Base-by-base conservation (phyloP, 2,113 vertebrate genomes). In the Boulengeromyrus knoepffleri region DNA sequence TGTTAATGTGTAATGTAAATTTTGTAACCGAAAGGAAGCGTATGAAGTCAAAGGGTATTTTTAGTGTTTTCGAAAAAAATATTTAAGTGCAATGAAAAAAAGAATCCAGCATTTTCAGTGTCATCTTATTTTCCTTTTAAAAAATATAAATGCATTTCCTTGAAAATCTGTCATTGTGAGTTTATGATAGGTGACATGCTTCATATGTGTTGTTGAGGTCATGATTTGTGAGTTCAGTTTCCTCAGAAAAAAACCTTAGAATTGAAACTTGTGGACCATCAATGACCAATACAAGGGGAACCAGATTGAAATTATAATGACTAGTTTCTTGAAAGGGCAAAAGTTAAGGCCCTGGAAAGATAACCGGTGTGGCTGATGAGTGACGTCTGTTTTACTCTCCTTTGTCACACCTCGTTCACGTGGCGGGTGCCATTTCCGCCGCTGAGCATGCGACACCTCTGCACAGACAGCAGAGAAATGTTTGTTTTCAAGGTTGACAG, bases 1-100 rank as follows among this genome's bases (percentile, higher is more conserved):
- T 95, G 97, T 97, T 95, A 97, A 96, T 96, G 96, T 98, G 96
- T 96, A 95, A 94, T 94, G 94, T 94, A 95, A 94, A 96, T 97
- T 97, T 97, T 98, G 95, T 97, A 97, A 93, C 87, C 84, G 91
- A 95, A 56, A 93, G 83, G 90, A 93, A 94, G 96, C 92, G 93
- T 93, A 95, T 95, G 93, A 95, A 92, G 95, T 95, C 94, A 91
- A 95, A 96, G 95, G 91, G 95, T 96, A 95, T 97, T 97, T 98
- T 97, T 97, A 95, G 95, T 93, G 95, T 96, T 95, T 96, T 95
- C 92, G 95, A 95, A 95, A 85, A 77, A 17, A 94, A 19, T 19
- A 96, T 96, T 95, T 94, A 96, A 96, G 96, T 97, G 91, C 89
- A 94, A 91, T 77, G 70, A 83, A 42, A 77, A 70, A 39, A 19